A percentile compares a stretch with the other conserved stretches of the same genome.
Conservation (phyloP, 2,888 invertebrate species). For the Orchesellides sinensis region DNA sequence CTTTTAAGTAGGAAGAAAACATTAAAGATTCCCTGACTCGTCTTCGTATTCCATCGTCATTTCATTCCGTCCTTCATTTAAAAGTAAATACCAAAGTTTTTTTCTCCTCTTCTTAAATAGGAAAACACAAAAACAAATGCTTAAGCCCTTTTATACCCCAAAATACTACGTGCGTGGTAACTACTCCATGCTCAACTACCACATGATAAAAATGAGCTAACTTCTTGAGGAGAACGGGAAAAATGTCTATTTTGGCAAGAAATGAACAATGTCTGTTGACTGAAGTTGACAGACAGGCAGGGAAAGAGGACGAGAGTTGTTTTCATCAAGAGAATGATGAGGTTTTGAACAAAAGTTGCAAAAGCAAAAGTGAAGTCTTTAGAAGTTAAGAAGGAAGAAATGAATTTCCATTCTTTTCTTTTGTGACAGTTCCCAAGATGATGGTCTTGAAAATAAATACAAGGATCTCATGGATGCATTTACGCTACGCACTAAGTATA, state of each 20-base stretch:
- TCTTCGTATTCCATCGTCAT: not conserved
- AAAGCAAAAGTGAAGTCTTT: no score
- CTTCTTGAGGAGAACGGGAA: slow-evolving; percentile 31
- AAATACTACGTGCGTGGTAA: no score
- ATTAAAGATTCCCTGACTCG: not conserved
- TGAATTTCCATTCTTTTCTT: slow-evolving; percentile 8
- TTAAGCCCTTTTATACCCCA: not conserved
- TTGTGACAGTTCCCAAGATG: not conserved
- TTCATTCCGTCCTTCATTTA: slow-evolving; percentile 12
- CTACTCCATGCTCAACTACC: no score
- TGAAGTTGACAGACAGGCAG: slow-evolving; percentile 59
- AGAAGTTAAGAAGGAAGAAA: slow-evolving; percentile 6
- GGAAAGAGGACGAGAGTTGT: slow-evolving; percentile 19
- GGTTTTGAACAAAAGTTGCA: not conserved
- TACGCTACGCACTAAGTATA: no score
- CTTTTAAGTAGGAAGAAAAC: slow-evolving; percentile 27
- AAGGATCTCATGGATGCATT: no score
- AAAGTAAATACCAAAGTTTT: slow-evolving; percentile 18
- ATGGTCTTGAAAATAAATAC: no score
- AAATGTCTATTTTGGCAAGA: slow-evolving; percentile 40
- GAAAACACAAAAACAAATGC: slow-evolving; percentile 25
- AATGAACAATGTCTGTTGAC: slow-evolving; percentile 52
- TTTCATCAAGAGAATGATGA: slow-evolving; percentile 32
- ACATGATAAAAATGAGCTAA: slow-evolving; percentile 17
- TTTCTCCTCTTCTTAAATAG: no score